Conservation (phyloP, 2,888 invertebrate genomes). For the Mesorhabditis belari region DNA sequence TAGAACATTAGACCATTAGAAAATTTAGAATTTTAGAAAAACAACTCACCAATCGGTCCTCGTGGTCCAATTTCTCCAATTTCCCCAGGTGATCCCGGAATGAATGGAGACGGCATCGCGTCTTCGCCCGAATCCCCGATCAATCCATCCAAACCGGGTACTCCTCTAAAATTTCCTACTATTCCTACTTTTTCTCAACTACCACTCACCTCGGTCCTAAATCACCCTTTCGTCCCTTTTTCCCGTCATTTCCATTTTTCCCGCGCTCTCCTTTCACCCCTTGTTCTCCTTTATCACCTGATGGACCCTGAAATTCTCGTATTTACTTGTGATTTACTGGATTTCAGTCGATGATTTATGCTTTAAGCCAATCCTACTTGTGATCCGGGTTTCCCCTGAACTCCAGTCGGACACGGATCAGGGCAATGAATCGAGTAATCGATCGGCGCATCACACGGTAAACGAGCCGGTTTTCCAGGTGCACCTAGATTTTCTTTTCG, state of each 20-base stretch:
- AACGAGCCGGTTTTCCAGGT: slow-evolving; percentile 40
- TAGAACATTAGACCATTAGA: too few relatives aligned
- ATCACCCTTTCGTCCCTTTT: slow-evolving; percentile 10
- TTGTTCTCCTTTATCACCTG: slow-evolving; percentile 35
- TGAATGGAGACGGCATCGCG: slow-evolving; percentile 44
- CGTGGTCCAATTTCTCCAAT: slow-evolving; percentile 29
- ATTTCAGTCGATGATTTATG: background rate
- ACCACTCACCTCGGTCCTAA: slow-evolving; percentile 16
- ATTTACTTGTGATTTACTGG: background rate
- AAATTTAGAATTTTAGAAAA: too few relatives aligned
- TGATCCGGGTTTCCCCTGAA: slow-evolving; percentile 38
- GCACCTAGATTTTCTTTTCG: slow-evolving; percentile 16
- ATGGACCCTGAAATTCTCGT: slow-evolving; percentile 20
- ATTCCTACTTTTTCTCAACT: background rate
- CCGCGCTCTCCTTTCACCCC: slow-evolving; percentile 32
- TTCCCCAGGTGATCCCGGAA: slow-evolving; percentile 42
- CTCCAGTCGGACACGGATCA: slow-evolving; percentile 45
- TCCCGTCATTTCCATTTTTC: slow-evolving; percentile 18
- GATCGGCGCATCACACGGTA: slow-evolving; percentile 44
- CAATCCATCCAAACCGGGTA: slow-evolving; percentile 41
- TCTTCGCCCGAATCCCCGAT: slow-evolving; percentile 44
- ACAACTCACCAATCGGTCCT: slow-evolving; percentile 28
- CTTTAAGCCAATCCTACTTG: slow-evolving; percentile 8
- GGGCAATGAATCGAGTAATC: slow-evolving; percentile 41
- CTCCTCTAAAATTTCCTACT: too few relatives aligned